A percentile compares a stretch with the other conserved stretches of the same genome.
These are phyloP conservation scores for Heterodera filipjevi DNA, from an alignment of 2,888 invertebrate genomes.

Conservation along the genomic window DNA sequence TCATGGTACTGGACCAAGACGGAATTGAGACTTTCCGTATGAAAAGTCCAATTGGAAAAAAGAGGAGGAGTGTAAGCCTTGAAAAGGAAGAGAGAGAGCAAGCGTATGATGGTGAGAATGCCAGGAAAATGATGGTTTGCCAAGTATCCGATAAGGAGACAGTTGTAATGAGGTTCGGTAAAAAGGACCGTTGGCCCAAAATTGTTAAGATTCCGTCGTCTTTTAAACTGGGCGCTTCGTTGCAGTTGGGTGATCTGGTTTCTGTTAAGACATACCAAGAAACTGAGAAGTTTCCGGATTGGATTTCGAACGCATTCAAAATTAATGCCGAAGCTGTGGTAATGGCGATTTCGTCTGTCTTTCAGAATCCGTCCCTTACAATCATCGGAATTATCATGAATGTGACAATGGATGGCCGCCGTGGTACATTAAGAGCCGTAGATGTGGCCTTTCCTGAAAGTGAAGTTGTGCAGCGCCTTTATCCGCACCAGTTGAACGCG, in stretches of 20 bases:
- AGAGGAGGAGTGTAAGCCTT: neutral
- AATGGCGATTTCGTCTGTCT: neutral
- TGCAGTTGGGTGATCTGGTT: neutral
- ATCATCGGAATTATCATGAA: neutral
- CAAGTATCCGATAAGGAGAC: too few relatives aligned
- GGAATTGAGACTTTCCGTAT: neutral
- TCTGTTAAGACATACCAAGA: neutral
- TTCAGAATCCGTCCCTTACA: neutral
- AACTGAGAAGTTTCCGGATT: neutral
- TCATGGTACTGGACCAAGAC: neutral
- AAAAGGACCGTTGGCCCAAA: too few relatives aligned
- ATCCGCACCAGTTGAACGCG: neutral
- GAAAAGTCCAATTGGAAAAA: too few relatives aligned
- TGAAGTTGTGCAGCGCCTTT: neutral
- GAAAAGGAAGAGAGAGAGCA: too few relatives aligned
- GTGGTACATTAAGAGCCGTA: neutral
- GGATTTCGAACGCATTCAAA: neutral
- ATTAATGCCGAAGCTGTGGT: conserved; percentile 16
- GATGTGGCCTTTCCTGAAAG: neutral
- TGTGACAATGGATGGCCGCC: too few relatives aligned
- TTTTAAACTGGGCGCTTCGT: too few relatives aligned
- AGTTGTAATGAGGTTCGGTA: too few relatives aligned
- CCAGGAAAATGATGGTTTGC: too few relatives aligned
- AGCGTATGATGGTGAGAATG: too few relatives aligned
- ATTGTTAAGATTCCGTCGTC: too few relatives aligned